Evolutionary conservation across 2,888 invertebrate genomes (phyloP), one percentile per base, ranked within the genome.

Genomic region (Chrysomela aeneicollis): DNA sequence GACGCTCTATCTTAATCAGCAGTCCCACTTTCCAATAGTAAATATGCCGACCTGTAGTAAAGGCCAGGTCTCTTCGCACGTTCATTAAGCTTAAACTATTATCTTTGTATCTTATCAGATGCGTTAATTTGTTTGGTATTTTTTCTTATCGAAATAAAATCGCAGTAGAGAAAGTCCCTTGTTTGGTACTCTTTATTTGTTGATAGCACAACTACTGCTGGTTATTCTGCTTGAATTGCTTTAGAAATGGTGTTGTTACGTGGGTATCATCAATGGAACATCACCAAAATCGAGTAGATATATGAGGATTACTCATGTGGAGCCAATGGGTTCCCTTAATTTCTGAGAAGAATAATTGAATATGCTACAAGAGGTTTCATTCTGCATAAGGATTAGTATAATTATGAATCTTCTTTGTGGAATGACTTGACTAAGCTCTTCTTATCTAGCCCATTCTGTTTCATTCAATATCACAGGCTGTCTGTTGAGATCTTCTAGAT

Each of bases 71-170:
- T 42, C 37, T 42, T 21, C 9, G 55, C 55, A 55, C 55, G 55
- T 55, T 26, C 35, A 37, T 19, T 21, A 37, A 17, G 21, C 42
- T 57, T 46, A 26, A 57, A 46, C 46, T 57, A 47, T 42, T 12
- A 35, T 35, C 35, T 37, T 42, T 57, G 26, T 15, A 37, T 57
- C 17, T 57, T 46, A 57, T 57, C 57, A 42, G 57, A 57, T 57
- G 46, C 57, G 46, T 57, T 57, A 57, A 57, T 57, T 57, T 37
- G 47, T 46, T 57, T 26, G 57, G 46, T 57, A 46, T 46, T 57
- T 12, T 46, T 21, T 42, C 15, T 15, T 4, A 42, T 42, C 15
- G 6, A 6, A 42, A 42, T 42, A 15, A 42, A 42, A 42, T n/a
- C 42, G 15, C n/a, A 12, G 15, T 15, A 15, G n/a, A 42, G 42